phyloP scores from a whole-genome alignment of 2,113 vertebrate genomes.

The Hydropotes inermis region DNA sequence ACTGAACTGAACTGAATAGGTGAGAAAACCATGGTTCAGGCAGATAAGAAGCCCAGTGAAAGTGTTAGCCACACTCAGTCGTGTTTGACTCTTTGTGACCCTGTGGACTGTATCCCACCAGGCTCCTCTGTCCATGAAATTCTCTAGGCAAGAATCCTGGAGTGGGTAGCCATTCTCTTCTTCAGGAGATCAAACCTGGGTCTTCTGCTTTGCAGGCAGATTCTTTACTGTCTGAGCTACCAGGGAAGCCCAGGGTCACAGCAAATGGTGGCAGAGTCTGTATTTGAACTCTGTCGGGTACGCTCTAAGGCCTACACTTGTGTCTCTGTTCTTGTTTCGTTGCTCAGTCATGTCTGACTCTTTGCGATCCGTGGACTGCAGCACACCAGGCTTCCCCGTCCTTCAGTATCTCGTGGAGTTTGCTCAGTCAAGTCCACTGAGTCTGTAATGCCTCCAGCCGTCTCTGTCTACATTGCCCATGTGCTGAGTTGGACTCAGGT shows the following conservation, averaged over 20 bases:
- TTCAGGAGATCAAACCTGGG: neutral
- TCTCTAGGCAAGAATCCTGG: neutral
- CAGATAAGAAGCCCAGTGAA: neutral
- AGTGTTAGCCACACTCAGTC: neutral
- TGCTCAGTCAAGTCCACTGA: neutral
- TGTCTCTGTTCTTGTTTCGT: fast-evolving
- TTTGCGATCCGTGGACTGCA: fast-evolving
- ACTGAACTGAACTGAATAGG: neutral
- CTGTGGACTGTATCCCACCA: neutral
- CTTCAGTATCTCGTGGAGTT: neutral
- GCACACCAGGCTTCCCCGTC: neutral
- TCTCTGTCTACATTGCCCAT: neutral
- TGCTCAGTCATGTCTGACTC: neutral
- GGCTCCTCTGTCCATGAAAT: neutral
- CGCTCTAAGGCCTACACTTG: neutral
- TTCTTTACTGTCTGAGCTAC: neutral
- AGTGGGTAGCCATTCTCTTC: neutral
- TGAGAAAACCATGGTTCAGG: neutral
- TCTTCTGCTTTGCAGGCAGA: neutral
- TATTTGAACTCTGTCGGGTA: neutral
- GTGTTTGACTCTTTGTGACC: neutral
- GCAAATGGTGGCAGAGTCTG: neutral
- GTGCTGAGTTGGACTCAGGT: neutral
- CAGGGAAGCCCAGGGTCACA: neutral
- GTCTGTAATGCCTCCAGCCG: neutral